Base-by-base conservation (phyloP, 92 coral and sea anemone genomes). In the Phenganax subtilis region DNA sequence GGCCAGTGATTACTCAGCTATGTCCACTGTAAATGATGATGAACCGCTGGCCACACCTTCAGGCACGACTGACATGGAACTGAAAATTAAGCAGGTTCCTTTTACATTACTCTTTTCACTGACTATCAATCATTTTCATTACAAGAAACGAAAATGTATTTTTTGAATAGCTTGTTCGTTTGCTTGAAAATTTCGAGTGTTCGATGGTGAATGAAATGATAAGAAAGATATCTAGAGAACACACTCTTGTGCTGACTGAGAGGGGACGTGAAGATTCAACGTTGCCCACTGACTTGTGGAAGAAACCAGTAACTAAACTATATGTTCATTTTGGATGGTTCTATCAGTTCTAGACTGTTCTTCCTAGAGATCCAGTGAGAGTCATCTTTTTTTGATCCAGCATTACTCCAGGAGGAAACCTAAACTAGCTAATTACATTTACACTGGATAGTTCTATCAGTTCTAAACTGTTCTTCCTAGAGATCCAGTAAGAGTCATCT, bases 191-290 rank as follows among this genome's bases (percentile, higher is more conserved):
- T 85, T 86, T 94, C 31, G 98, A 94, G 77, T 94, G 98, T 62
- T 92, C 94, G 6, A 94, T 94, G 97, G 92, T 94, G 31, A 83
- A 76, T 88, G 98, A 94, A 89, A 92, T 92, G 86, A 91, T 94
- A 52, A 84, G 89, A 63, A 89, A 92, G 80, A 92, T 94, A 81
- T 94, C 98, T 81, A 93, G 97, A 86, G 97, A 92, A 79, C 98
- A 94, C 75, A 94, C 98, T 10, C 88, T 94, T 55, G 97, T 94
- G 37, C 90, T 94, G 77, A 92, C 98, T 0, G 98, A 94, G 81
- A 75, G 98, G 84, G 97, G 98, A 30, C 93, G 98, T 5, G 98
- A 94, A 75, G 98, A 94, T 62, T 91, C 97, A 12, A 94, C 97
- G 4, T 87, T 94, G n/a, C 98, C 98, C 12, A 88, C 98, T 0